Evolutionary conservation across 2,888 invertebrate species (phyloP).

Genomic region (Schizaphis graminum): DNA sequence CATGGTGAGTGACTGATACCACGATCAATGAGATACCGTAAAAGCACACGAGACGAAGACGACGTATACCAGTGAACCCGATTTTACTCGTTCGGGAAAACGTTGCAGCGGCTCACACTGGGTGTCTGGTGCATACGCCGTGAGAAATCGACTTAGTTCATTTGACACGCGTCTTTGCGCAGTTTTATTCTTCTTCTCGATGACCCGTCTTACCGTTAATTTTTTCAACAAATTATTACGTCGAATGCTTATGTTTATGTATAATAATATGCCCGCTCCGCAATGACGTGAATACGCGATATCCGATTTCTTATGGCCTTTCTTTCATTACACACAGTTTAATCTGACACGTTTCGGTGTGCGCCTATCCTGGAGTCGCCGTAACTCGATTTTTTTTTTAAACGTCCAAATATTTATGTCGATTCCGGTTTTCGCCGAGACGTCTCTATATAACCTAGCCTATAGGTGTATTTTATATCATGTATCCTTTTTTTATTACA

Average conservation of each 20-base stretch:
- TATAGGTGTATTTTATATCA: not conserved
- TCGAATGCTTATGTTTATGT: not conserved
- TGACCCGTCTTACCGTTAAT: not conserved
- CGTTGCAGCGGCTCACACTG: not conserved
- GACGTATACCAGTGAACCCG: too few relatives aligned
- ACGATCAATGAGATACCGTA: not conserved
- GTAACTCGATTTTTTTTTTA: not conserved
- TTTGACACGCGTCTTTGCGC: not conserved
- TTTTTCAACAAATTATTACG: not conserved
- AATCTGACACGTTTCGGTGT: constrained; percentile 29
- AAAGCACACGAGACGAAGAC: not conserved
- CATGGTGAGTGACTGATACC: not conserved
- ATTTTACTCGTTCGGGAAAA: not conserved
- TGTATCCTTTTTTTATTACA: not conserved
- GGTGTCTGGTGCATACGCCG: not conserved
- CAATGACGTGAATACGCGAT: not conserved
- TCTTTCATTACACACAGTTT: not conserved
- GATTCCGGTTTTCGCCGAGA: not conserved
- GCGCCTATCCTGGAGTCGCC: not conserved
- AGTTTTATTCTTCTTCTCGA: not conserved
- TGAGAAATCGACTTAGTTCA: not conserved
- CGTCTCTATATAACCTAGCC: not conserved
- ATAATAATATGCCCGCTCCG: not conserved
- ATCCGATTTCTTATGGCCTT: constrained; percentile 29
- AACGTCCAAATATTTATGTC: constrained; percentile 39